Evolutionary conservation across 2,888 invertebrate genomes (phyloP).

Genomic region (Matsumyia berberina): DNA sequence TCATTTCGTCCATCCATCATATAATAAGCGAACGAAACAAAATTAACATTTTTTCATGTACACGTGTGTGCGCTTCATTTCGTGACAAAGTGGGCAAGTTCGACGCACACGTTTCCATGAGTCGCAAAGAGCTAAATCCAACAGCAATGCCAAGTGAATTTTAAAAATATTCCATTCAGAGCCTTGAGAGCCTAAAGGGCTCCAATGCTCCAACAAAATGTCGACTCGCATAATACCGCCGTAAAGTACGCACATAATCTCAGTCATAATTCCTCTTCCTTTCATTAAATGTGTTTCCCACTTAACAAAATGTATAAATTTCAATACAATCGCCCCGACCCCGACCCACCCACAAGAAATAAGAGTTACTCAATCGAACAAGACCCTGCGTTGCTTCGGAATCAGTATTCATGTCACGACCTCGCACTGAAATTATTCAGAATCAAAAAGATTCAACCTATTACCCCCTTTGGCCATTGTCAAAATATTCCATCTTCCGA

Average conservation of each 20-base stretch:
- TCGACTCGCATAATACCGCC: conserved; percentile 46
- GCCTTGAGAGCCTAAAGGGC: background rate
- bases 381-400: conserved; percentile 6
- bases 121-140: too few species aligned
- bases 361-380: background rate
- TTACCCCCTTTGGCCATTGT: conserved; percentile 57
- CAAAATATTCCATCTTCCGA: conserved; percentile 38
- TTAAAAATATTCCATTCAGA: background rate
- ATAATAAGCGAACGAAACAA: too few species aligned
- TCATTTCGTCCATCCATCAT: too few species aligned
- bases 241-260: conserved; percentile 50
- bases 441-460: conserved; percentile 65
- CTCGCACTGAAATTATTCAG: conserved; percentile 68
- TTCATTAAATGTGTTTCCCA: conserved; percentile 65
- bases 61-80: too few species aligned
- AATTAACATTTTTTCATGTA: too few species aligned
- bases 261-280: conserved; percentile 47
- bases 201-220: background rate
- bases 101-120: too few species aligned
- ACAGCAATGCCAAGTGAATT: background rate
- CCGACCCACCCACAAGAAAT: background rate
- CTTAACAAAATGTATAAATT: conserved; percentile 48
- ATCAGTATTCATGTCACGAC: conserved; percentile 76
- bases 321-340: conserved; percentile 35
- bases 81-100: too few species aligned